Percentiles rank a stretch among this genome's conserved stretches.
Evolutionary conservation across 2,888 invertebrate genomes (phyloP).

Genomic region (Stegophylla sp.): DNA sequence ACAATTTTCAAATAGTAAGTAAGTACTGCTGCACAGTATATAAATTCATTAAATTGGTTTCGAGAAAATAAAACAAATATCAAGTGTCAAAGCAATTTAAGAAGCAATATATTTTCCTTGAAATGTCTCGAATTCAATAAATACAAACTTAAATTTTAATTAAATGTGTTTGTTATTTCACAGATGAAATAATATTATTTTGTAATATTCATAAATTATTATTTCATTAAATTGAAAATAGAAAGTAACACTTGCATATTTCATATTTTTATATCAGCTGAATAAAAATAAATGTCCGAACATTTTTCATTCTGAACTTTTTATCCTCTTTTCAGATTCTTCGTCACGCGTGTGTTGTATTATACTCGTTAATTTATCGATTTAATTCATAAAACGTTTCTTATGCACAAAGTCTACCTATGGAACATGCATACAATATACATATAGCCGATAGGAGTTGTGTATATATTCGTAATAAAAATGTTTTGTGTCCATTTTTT

Average conservation of each 20-base stretch:
- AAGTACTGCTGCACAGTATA: background rate
- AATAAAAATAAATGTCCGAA: background rate
- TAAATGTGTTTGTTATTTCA: no score
- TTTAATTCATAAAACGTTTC: constrained; percentile 24
- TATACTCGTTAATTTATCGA: constrained; percentile 27
- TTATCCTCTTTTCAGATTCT: constrained; percentile 6
- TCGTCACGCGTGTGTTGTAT: background rate
- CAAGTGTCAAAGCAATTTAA: no score
- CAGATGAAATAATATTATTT: no score
- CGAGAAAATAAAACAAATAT: background rate
- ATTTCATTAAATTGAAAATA: no score
- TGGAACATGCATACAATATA: background rate
- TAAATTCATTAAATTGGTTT: background rate
- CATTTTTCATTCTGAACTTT: background rate
- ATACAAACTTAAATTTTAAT: no score
- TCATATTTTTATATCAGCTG: background rate
- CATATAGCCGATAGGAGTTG: background rate
- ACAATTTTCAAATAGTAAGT: background rate
- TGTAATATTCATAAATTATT: no score
- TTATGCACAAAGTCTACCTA: background rate
- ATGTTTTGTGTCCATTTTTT: background rate
- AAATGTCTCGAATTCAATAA: no score
- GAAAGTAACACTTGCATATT: background rate
- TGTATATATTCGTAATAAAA: background rate
- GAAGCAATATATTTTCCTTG: no score